Conservation (phyloP, 2,797 vertebrate genomes). For the Phrynocephalus guinanensis region DNA sequence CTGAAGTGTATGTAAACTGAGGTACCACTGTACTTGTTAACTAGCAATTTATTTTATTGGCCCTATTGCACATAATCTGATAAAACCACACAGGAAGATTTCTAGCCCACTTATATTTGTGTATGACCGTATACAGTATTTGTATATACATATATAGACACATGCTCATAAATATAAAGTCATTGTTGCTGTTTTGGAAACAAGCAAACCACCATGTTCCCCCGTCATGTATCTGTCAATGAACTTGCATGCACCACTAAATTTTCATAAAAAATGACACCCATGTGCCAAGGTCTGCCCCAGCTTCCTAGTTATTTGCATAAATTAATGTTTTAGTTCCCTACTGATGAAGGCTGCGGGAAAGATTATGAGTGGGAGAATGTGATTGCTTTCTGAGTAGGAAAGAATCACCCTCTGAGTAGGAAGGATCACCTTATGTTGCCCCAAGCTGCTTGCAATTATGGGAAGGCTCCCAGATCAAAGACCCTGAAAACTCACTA, state of each 20-base stretch:
- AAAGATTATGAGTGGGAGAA: background rate
- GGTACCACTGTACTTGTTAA: no score
- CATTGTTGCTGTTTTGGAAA: background rate
- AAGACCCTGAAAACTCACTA: background rate
- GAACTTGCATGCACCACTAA: conserved; percentile 36
- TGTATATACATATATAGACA: conserved; percentile 34
- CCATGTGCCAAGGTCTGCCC: conserved; percentile 63
- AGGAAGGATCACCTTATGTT: no score
- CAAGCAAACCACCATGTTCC: conserved; percentile 25
- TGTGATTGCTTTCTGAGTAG: no score
- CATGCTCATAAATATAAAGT: conserved; percentile 17
- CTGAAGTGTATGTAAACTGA: no score
- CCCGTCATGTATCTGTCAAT: conserved; percentile 45
- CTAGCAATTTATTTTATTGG: no score
- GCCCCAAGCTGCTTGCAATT: background rate
- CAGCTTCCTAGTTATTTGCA: conserved; percentile 40
- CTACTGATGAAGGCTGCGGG: conserved; percentile 17
- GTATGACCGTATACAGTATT: no score
- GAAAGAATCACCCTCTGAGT: no score
- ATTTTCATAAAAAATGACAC: conserved; percentile 56
- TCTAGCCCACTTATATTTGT: no score
- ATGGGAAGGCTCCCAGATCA: background rate
- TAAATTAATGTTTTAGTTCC: background rate
- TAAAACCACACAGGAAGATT: no score
- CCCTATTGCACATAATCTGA: no score